Percentiles rank a stretch among this genome's conserved stretches.
phyloP scores from a whole-genome alignment of 1,140 invertebrate species.

The Cydia strobilella region DNA sequence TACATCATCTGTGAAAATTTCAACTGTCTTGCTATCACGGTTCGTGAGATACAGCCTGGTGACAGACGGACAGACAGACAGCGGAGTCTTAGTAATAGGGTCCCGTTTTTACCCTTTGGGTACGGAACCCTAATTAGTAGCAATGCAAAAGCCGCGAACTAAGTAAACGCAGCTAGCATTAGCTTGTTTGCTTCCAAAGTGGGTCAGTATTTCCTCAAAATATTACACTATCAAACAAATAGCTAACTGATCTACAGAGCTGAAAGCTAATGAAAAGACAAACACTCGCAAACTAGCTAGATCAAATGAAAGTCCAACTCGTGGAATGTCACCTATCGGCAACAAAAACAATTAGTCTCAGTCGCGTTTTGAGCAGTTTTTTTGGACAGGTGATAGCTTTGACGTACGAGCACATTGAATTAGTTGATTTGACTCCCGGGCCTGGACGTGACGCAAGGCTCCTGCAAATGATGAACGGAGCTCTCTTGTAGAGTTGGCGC shows the following conservation, averaged over 20 bases:
- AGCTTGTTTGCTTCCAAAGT: not conserved
- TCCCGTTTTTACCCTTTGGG: too few relatives aligned
- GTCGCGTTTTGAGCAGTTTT: constrained; percentile 29
- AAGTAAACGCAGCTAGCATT: not conserved
- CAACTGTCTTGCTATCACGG: too few relatives aligned
- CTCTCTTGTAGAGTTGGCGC: not conserved
- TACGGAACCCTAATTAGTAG: too few relatives aligned
- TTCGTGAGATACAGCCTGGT: too few relatives aligned
- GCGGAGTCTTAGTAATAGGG: too few relatives aligned
- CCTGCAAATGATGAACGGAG: constrained; percentile 1
- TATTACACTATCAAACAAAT: constrained; percentile 2
- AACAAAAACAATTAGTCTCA: constrained; percentile 29
- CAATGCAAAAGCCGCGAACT: not conserved
- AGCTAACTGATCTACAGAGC: not conserved
- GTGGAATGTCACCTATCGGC: constrained; percentile 11
- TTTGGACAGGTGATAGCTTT: constrained; percentile 23
- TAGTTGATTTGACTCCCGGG: constrained; percentile 25
- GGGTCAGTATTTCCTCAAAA: constrained; percentile 11
- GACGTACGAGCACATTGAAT: constrained; percentile 14
- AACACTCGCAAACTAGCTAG: constrained; percentile 13
- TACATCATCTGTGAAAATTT: too few relatives aligned
- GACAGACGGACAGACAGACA: too few relatives aligned
- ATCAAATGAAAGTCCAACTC: constrained; percentile 19
- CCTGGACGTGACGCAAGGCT: not conserved
- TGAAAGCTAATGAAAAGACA: constrained; percentile 11